phyloP scores from a whole-genome alignment of 2,797 vertebrate genomes.

The Allobates femoralis region DNA sequence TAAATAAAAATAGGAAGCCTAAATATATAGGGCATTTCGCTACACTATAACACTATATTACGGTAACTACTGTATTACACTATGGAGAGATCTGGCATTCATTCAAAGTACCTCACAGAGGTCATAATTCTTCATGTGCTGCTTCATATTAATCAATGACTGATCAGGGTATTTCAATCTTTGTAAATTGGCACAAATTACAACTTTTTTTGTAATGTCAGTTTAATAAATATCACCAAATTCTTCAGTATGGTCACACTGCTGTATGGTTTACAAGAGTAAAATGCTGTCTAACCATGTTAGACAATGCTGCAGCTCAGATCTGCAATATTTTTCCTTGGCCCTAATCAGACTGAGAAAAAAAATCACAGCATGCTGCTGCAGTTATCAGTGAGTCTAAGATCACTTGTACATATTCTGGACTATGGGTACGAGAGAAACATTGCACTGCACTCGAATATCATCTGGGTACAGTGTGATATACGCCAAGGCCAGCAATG shows the following conservation, averaged over 20 bases:
- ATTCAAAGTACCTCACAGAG: background rate
- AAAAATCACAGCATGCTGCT: too few species aligned
- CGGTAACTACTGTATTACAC: background rate
- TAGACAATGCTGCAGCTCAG: background rate
- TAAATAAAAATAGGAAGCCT: background rate
- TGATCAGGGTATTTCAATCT: background rate
- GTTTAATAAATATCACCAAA: background rate
- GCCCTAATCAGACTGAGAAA: too few species aligned
- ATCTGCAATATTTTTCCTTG: too few species aligned
- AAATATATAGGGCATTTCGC: background rate
- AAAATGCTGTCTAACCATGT: background rate
- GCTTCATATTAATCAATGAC: background rate
- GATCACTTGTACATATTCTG: too few species aligned
- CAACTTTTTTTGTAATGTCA: background rate
- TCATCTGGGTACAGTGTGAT: too few species aligned
- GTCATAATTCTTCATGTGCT: background rate
- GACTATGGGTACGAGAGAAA: too few species aligned
- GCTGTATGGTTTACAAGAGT: background rate
- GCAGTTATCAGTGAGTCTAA: too few species aligned
- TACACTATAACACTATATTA: too few species aligned
- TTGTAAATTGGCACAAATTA: background rate
- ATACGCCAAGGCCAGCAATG: too few species aligned
- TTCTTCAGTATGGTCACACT: background rate
- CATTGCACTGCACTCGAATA: too few species aligned
- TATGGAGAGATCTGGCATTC: background rate